Base-by-base conservation (phyloP, 1,140 invertebrate genomes). In the Heliothis virescens region DNA sequence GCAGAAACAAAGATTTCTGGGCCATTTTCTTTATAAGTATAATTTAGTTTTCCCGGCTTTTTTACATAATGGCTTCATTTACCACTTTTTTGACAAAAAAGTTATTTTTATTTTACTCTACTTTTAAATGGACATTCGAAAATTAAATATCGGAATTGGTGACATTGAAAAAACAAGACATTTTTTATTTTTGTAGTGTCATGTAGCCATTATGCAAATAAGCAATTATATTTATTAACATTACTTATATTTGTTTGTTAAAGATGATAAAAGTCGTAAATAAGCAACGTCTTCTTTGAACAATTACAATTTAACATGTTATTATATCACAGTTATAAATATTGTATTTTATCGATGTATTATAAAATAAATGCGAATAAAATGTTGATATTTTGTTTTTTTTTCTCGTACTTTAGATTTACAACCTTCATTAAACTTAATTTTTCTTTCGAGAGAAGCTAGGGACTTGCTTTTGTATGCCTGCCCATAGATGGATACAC, bases 331-430 rank as follows among this genome's bases (percentile, higher is more conserved):
- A 89, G 87, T 87, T 90, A 91, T 90, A 91, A 86, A 90, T 88
- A 89, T 86, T 90, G 89, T 92, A 91, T 89, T 92, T 87, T 91
- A 92, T 88, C 87, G 85, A 90, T 91, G 87, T 92, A 92, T 89
- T 88, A 88, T 88, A 91, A 87, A 87, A 91, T 91, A 92, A 92
- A 92, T 83, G 88, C 79, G 82, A 87, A 87, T 88, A 89, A 90
- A 89, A 91, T 89, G 88, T 91, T 92, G 10, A 29, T 69, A 2
- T 55, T 57, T 62, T n/a, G n/a, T n/a, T 57, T 85, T 81, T 85
- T 81, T 76, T 71, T 79, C 80, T 50, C 53, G 16, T 52, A 48
- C 13, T n/a, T 53, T 53, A 41, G 34, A 41, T 41, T 41, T 41
- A 41, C 34, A 41, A 9, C 34, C 34, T 41, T 41, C 9, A 26